Evolutionary conservation across 2,113 vertebrate genomes (phyloP), one percentile per base, ranked within the genome.

Genomic region (Forbesichthys agassizii): DNA sequence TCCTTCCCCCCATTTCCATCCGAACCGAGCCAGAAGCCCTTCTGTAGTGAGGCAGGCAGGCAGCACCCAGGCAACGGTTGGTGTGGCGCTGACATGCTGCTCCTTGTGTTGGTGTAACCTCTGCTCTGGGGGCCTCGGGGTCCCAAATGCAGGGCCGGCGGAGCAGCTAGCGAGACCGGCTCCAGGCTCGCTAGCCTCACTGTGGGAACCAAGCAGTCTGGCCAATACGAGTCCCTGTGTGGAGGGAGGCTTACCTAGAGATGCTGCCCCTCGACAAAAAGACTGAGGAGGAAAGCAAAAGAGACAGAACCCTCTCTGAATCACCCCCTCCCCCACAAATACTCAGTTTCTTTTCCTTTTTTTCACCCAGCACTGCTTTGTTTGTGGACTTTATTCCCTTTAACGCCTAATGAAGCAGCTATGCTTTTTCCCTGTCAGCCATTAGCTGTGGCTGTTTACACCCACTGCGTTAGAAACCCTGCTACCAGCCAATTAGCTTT

Each of bases 101-200:
- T 84, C 84, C 76, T 82, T 86, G 69, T 91, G 92, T 92, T 91
- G 90, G 88, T 89, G 91, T 93, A 93, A 93, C 91, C 91, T 93
- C 90, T 92, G 88, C 88, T 91, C 89, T 65, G 53, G 68, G 66
- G 55, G 55, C 49, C 47, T 74, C 77, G 84, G 84, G 86, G 83
- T 81, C 85, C 82, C 84, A 86, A 86, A 85, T 65, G 62, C 79
- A n/a, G 85, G 74, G 85, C 79, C 53, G 79, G 77, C 70, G 8
- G 66, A 85, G 81, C 48, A 55, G 72, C 74, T 81, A 85, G 84
- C 79, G 84, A 78, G 82, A 84, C 85, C 85, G 73, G 78, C 77
- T 69, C 81, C 78, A 48, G 80, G 79, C 82, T 42, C 36, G 79
- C 49, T 49, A 61, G 71, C 70, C 75, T 61, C 81, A 86, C 73